A percentile compares a stretch with the other conserved stretches of the same genome.
Conservation (phyloP, 37 sponge, comb jelly and placozoan genomes). For the Hormiphora californensis region DNA sequence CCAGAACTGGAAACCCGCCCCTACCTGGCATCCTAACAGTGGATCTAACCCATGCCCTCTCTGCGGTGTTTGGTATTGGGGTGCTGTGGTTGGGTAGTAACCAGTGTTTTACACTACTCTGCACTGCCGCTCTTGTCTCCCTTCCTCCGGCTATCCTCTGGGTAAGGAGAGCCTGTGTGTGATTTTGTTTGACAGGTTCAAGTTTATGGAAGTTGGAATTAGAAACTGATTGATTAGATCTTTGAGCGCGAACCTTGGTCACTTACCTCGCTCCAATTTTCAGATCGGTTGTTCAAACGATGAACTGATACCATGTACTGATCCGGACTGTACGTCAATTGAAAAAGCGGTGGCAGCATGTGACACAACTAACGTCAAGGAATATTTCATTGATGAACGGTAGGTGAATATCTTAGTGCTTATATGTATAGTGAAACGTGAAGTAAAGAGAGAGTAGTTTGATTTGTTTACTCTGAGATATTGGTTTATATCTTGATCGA, state of each 20-base stretch:
- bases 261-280: neutral
- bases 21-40: neutral
- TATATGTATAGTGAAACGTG: too few species aligned
- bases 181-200: too few species aligned
- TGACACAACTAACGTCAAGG: neutral
- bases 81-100: too few species aligned
- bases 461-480: too few species aligned
- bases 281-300: neutral
- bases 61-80: neutral
- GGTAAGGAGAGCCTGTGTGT: neutral
- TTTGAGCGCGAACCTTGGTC: neutral
- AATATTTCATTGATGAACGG: constrained; percentile 2
- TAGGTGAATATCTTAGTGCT: neutral
- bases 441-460: too few species aligned
- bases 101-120: neutral
- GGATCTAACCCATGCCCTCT: neutral
- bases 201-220: too few species aligned
- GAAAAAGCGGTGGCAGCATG: neutral
- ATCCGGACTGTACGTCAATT: neutral
- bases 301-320: neutral
- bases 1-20: too few species aligned
- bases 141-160: neutral
- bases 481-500: too few species aligned
- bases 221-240: too few species aligned
- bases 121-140: neutral